A percentile compares a stretch with the other conserved stretches of the same genome.
Conservation (phyloP, 2,888 invertebrate species). For the Lamellibrachia columna region DNA sequence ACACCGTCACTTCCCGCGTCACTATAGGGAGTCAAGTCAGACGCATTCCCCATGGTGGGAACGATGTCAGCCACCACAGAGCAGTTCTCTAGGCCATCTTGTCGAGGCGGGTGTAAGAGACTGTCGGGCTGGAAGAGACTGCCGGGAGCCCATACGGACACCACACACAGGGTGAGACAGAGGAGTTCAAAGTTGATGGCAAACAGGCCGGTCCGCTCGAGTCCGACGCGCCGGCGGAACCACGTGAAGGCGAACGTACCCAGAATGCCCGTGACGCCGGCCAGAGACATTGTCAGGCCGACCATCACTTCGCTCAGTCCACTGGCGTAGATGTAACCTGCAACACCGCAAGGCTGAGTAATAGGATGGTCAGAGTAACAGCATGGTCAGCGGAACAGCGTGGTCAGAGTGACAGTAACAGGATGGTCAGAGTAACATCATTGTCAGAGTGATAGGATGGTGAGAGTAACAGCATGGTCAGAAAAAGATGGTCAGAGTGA, state of each 20-base stretch:
- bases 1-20: not conserved
- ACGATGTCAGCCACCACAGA: not conserved
- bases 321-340: conserved; percentile 65
- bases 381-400: too few relatives aligned
- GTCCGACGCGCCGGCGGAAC: conserved; percentile 60
- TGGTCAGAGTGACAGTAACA: too few relatives aligned
- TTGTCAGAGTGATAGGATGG: too few relatives aligned
- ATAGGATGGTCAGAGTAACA: not conserved
- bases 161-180: conserved; percentile 65
- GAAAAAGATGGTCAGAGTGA: too few relatives aligned
- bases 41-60: not conserved
- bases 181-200: conserved; percentile 53
- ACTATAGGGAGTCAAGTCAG: not conserved
- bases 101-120: not conserved
- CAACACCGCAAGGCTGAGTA: not conserved
- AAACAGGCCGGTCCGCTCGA: conserved; percentile 51
- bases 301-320: conserved; percentile 65
- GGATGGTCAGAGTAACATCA: too few relatives aligned
- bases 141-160: conserved; percentile 68
- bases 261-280: conserved; percentile 67
- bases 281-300: conserved; percentile 65
- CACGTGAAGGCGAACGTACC: conserved; percentile 68
- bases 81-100: not conserved
- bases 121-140: conserved; percentile 64
- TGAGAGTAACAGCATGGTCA: too few relatives aligned